Evolutionary conservation across 2,113 vertebrate genomes (phyloP).

Genomic region (Anarhynchus alexandrinus): DNA sequence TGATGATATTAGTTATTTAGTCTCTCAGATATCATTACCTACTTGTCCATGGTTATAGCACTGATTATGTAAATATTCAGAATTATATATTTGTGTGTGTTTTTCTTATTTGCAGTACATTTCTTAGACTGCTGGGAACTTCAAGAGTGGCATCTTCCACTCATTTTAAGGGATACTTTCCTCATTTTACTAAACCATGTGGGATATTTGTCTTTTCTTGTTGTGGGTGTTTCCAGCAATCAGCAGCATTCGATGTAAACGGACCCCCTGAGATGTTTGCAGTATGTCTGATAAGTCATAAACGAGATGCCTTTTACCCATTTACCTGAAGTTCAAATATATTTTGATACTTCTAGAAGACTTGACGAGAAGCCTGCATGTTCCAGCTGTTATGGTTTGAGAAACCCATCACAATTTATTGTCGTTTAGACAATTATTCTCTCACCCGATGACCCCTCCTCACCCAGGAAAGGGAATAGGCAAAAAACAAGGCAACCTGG

Average conservation of each 20-base stretch:
- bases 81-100: background rate
- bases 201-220: background rate
- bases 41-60: background rate
- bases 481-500: no score
- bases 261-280: background rate
- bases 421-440: no score
- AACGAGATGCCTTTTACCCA: background rate
- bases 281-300: no score
- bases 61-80: background rate
- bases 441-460: no score
- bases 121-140: background rate
- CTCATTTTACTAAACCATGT: background rate
- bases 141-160: background rate
- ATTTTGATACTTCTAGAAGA: background rate
- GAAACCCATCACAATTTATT: no score
- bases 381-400: background rate
- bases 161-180: background rate
- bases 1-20: background rate
- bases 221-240: background rate
- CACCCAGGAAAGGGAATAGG: no score
- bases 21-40: background rate
- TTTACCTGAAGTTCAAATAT: background rate
- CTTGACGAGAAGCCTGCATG: background rate
- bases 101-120: background rate
- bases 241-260: background rate